Percentiles rank a stretch among this genome's conserved stretches.
These are phyloP conservation scores for Spodoptera littoralis DNA, from an alignment of 2,888 invertebrate species.

Conservation along the genomic window DNA sequence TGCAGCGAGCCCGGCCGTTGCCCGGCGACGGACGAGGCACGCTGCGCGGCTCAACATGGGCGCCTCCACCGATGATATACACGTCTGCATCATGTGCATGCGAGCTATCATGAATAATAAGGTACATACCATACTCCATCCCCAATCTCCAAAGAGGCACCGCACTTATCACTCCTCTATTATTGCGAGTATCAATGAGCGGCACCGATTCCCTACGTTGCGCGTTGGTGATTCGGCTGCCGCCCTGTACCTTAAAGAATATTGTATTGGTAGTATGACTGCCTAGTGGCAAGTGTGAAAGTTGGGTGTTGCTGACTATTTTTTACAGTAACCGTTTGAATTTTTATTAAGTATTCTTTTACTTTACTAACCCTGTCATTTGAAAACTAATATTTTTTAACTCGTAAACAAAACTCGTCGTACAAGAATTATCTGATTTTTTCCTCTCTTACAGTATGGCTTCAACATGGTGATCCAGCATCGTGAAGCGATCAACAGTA, in stretches of 20 bases:
- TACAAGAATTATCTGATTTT: neutral
- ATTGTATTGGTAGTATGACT: too few relatives aligned
- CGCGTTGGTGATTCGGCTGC: too few relatives aligned
- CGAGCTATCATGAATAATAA: constrained; percentile 99
- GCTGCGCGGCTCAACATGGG: constrained; percentile 97
- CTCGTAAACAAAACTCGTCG: too few relatives aligned
- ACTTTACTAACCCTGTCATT: too few relatives aligned
- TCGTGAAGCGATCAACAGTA: constrained; percentile 99
- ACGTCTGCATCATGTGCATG: constrained; percentile 99
- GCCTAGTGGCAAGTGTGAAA: too few relatives aligned
- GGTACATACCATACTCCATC: constrained; percentile 74
- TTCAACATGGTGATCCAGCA: constrained; percentile 99
- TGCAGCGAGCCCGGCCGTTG: constrained; percentile 77
- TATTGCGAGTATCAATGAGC: neutral
- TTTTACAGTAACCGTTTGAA: too few relatives aligned
- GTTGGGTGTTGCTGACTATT: too few relatives aligned
- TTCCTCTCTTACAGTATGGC: constrained; percentile 92
- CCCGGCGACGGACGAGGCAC: constrained; percentile 92
- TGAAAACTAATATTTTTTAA: too few relatives aligned
- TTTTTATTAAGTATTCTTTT: too few relatives aligned
- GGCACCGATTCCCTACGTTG: too few relatives aligned
- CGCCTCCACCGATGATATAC: constrained; percentile 98
- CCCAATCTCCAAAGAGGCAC: too few relatives aligned
- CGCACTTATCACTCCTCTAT: neutral
- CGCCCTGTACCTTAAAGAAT: too few relatives aligned